phyloP scores from a whole-genome alignment of 2,888 invertebrate genomes.

The Athalia cordata region DNA sequence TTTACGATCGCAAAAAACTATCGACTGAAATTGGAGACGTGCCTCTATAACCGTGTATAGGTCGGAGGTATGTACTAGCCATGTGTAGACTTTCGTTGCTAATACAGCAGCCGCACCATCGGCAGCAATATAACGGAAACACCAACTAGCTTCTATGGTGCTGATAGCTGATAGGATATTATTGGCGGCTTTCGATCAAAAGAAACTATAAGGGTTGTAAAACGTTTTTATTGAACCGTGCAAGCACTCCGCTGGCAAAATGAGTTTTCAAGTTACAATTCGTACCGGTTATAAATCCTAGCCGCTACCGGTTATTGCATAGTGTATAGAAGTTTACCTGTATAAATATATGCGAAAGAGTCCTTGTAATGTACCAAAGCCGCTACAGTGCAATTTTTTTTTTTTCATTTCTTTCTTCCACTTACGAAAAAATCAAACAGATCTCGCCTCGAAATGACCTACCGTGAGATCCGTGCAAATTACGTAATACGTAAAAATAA shows the following conservation, averaged over 20 bases:
- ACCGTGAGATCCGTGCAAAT: too few species aligned
- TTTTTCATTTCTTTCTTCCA: neutral
- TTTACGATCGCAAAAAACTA: slow-evolving; percentile 72
- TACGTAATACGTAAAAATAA: too few species aligned
- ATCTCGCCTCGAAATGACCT: too few species aligned
- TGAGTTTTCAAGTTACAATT: slow-evolving; percentile 67
- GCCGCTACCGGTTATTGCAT: slow-evolving; percentile 67
- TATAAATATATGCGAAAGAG: neutral
- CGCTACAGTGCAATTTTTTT: neutral
- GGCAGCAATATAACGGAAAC: neutral
- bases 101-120: neutral
- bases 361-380: neutral
- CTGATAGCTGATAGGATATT: slow-evolving; percentile 59
- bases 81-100: neutral
- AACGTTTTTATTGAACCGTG: slow-evolving; percentile 49
- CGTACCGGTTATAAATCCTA: slow-evolving; percentile 69
- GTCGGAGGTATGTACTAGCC: slow-evolving; percentile 13
- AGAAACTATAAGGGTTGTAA: slow-evolving; percentile 52
- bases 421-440: too few species aligned
- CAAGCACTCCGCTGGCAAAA: slow-evolving; percentile 53
- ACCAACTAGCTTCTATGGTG: neutral
- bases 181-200: slow-evolving; percentile 66
- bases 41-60: slow-evolving; percentile 56
- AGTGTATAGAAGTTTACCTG: too few species aligned
- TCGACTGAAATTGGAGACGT: slow-evolving; percentile 70